A percentile compares a stretch with the other conserved stretches of the same genome.
phyloP scores from a whole-genome alignment of 92 coral and sea anemone species.

The Epizoanthus rinbou region DNA sequence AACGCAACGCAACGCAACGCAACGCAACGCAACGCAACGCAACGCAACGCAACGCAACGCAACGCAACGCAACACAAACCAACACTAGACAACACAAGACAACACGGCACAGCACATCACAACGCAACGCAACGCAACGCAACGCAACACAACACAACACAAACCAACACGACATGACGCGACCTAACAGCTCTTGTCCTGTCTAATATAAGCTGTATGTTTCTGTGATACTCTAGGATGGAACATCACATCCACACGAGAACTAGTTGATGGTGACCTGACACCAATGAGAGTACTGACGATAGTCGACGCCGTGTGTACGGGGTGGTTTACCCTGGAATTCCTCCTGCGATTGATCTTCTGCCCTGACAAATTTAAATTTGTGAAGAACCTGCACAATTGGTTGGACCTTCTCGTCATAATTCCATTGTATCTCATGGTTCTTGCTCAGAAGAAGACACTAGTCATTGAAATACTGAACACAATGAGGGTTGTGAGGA shows the following conservation, averaged over 20 bases:
- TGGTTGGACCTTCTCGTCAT: conserved; percentile 95
- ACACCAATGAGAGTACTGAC: conserved; percentile 70
- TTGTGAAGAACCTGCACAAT: conserved; percentile 74
- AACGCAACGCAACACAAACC: too few relatives aligned
- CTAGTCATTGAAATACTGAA: conserved; percentile 74
- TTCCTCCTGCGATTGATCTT: conserved; percentile 83
- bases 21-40: neutral
- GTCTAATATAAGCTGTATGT: neutral
- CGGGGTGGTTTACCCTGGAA: conserved; percentile 94
- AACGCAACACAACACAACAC: neutral
- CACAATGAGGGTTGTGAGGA: conserved; percentile 82
- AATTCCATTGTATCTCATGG: conserved; percentile 84
- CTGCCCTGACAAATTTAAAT: conserved; percentile 85
- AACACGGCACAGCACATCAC: neutral
- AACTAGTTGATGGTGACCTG: conserved; percentile 46
- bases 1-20: neutral
- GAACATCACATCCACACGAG: conserved; percentile 20
- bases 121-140: neutral
- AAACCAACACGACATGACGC: neutral
- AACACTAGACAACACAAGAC: neutral
- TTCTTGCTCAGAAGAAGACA: conserved; percentile 62
- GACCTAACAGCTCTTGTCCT: neutral
- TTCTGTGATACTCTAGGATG: neutral
- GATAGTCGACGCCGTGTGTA: conserved; percentile 84
- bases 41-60: neutral